Conservation (phyloP, 1,140 invertebrate genomes). For the Hylaeus volcanicus region DNA sequence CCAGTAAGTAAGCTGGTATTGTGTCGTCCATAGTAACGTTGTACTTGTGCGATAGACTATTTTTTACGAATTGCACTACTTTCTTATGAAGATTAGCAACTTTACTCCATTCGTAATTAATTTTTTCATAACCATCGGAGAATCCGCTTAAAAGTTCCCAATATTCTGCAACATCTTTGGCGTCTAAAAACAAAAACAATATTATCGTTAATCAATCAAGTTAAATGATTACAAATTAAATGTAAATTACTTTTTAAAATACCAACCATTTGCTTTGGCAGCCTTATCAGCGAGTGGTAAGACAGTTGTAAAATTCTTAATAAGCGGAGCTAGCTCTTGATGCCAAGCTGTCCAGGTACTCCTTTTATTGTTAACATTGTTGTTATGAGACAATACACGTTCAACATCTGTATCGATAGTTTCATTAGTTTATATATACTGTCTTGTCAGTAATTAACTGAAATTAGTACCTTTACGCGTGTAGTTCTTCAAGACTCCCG, state of each 20-base stretch:
- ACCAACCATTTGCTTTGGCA: constrained; percentile 81
- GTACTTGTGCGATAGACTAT: constrained; percentile 74
- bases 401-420: constrained; percentile 62
- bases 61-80: constrained; percentile 81
- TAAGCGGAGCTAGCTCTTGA: constrained; percentile 55
- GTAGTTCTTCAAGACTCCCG: constrained; percentile 41
- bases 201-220: not conserved
- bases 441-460: not conserved
- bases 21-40: constrained; percentile 68
- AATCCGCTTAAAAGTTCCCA: constrained; percentile 83
- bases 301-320: constrained; percentile 78
- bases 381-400: constrained; percentile 55
- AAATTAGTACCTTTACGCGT: constrained; percentile 58
- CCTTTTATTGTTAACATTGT: constrained; percentile 57
- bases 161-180: constrained; percentile 79
- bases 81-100: constrained; percentile 81
- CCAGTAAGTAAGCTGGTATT: constrained; percentile 82
- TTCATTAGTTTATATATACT: not conserved
- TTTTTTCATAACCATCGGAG: constrained; percentile 79
- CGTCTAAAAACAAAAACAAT: constrained; percentile 56
- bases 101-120: constrained; percentile 80
- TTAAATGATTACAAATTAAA: not conserved
- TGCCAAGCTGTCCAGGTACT: constrained; percentile 70
- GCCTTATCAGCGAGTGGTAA: constrained; percentile 81
- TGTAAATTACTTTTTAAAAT: not conserved